A percentile compares a stretch with the other conserved stretches of the same genome.
Evolutionary conservation across 2,888 invertebrate species (phyloP).

Genomic region (Acanthosoma haemorrhoidale): DNA sequence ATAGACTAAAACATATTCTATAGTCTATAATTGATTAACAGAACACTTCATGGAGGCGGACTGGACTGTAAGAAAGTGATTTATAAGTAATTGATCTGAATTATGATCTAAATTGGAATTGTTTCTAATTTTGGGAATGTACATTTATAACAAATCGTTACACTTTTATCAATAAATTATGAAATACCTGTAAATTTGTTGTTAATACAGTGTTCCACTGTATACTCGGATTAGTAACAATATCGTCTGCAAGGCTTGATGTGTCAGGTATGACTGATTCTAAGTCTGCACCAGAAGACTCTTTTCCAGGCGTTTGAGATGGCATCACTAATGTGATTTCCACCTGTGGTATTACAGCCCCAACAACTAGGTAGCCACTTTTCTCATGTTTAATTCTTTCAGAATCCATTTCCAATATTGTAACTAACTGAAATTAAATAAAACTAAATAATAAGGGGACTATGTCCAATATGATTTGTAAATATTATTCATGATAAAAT

Average conservation of each 20-base stretch:
- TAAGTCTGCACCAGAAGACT: constrained; percentile 75
- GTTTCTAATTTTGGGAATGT: too few species aligned
- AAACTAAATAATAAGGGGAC: not conserved
- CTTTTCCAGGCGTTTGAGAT: constrained; percentile 69
- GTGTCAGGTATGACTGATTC: constrained; percentile 82
- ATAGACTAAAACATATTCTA: too few species aligned
- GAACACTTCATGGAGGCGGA: too few species aligned
- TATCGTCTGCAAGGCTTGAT: constrained; percentile 74
- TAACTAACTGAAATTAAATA: constrained; percentile 52
- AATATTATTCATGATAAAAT: too few species aligned
- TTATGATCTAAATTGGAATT: too few species aligned
- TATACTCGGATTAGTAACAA: constrained; percentile 53
- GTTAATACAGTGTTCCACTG: constrained; percentile 41
- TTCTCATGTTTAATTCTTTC: constrained; percentile 57
- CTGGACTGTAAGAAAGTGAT: too few species aligned
- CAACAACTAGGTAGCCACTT: constrained; percentile 57
- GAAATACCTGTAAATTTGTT: constrained; percentile 41
- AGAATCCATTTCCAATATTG: constrained; percentile 72
- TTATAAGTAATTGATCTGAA: too few species aligned
- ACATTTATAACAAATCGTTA: too few species aligned
- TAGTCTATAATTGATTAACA: too few species aligned
- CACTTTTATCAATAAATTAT: too few species aligned
- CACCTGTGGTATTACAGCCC: constrained; percentile 75
- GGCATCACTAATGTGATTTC: constrained; percentile 86
- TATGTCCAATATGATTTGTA: too few species aligned